phyloP scores from a whole-genome alignment of 2,797 vertebrate genomes.

The Anguilla megastoma region DNA sequence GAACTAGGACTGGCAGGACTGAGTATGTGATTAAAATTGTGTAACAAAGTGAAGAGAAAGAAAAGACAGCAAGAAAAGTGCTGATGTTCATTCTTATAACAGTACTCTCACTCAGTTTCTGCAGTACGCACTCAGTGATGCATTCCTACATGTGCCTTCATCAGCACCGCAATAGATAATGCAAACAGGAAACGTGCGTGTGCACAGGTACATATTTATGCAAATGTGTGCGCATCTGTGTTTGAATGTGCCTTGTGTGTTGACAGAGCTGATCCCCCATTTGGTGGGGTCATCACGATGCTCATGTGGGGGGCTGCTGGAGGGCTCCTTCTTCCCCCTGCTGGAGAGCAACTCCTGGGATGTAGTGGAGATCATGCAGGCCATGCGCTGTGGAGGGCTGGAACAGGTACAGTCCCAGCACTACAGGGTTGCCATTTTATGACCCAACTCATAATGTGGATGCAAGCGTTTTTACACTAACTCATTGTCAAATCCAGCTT shows the following conservation, averaged over 20 bases:
- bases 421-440: background rate
- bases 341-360: conserved; percentile 37
- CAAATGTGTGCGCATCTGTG: background rate
- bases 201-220: too few species aligned
- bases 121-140: background rate
- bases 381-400: conserved; percentile 28
- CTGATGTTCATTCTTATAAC: background rate
- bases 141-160: background rate
- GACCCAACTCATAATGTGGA: background rate
- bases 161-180: background rate
- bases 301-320: conserved; percentile 28
- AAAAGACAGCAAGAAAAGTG: background rate
- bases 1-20: background rate
- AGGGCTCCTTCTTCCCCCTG: conserved; percentile 30
- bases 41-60: background rate
- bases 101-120: background rate
- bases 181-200: background rate
- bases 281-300: background rate
- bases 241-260: background rate
- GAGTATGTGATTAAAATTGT: background rate
- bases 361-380: conserved; percentile 23
- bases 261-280: conserved; percentile 31
- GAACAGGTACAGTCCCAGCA: conserved; percentile 51
- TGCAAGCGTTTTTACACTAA: background rate
- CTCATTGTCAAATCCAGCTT: background rate